Evolutionary conservation across 2,797 vertebrate genomes (phyloP), one percentile per base, ranked within the genome.

Genomic region (Potorous gilbertii): DNA sequence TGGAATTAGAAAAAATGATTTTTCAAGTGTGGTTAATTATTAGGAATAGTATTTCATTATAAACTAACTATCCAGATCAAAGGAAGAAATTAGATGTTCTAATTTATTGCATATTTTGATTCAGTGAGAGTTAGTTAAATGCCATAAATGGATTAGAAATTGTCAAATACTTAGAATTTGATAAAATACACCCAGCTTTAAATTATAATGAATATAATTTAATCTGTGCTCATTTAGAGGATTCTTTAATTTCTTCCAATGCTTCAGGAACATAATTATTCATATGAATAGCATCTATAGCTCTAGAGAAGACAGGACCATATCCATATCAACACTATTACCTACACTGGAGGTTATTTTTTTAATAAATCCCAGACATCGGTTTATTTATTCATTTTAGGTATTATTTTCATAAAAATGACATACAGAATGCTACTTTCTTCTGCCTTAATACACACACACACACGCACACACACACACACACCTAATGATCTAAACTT

Each of bases 1-100:
- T 10, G 92, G 81, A 57, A 92, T 97, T 94, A 92, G 81, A 96
- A 96, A 97, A 97, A 97, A 96, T 94, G 95, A 54, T 55, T 31
- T 94, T 96, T 96, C 31, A 94, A 55, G 52, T 92, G 93, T 96
- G 92, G 59, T 40, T 66, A 96, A 94, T 94, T 95, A 94, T 91
- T 94, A 92, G 16, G 46, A 93, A 50, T 95, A 90, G 50, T 66
- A 66, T 66, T 46, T 95, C 56, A 93, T 56, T 95, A 93, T 59
- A 96, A 56, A 87, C 93, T 31, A 96, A 90, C 89, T 93, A 94
- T 59, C 56, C 91, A 27, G n/a, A 92, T 92, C 59, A 93, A 92
- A 92, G 96, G 81, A 54, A 95, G 52, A 94, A 93, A 96, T n/a
- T 4, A 16, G 91, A 90, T 62, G 10, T 95, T 34, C 92, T 54